phyloP scores from a whole-genome alignment of 2,797 vertebrate species.

The Centroberyx gerrardi region DNA sequence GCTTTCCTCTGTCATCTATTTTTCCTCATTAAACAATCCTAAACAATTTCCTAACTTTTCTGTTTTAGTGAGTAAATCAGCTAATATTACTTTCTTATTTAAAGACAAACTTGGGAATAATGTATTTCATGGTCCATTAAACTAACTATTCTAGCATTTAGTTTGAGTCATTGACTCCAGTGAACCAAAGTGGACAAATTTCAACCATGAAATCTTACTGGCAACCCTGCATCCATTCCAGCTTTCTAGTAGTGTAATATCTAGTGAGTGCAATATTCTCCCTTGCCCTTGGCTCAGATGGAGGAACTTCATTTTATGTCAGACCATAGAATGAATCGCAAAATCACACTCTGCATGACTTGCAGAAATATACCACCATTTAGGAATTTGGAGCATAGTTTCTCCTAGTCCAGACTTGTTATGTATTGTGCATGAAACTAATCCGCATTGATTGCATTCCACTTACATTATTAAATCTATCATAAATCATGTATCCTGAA shows the following conservation, averaged over 20 bases:
- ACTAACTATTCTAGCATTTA: neutral
- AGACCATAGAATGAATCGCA: constrained; percentile 19
- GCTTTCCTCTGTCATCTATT: constrained; percentile 4
- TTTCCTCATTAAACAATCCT: constrained; percentile 17
- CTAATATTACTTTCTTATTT: neutral
- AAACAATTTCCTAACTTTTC: neutral
- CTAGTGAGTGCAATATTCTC: constrained; percentile 45
- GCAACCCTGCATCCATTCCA: constrained; percentile 13
- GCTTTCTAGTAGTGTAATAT: constrained; percentile 36
- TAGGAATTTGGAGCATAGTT: constrained; percentile 19
- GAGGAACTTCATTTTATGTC: constrained; percentile 62
- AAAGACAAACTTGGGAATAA: neutral
- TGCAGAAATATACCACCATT: constrained; percentile 57
- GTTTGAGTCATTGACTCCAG: neutral
- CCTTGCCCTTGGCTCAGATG: constrained; percentile 43
- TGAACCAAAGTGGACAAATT: neutral
- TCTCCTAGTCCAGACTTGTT: constrained; percentile 31
- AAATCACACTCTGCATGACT: constrained; percentile 62
- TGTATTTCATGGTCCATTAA: neutral
- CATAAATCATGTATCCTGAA: constrained; percentile 65
- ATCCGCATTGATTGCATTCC: constrained; percentile 57
- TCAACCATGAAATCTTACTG: constrained; percentile 11
- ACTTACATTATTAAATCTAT: constrained; percentile 69
- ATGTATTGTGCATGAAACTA: constrained; percentile 23
- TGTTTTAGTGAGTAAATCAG: neutral